Evolutionary conservation across 2,113 vertebrate genomes (phyloP), one percentile per base, ranked within the genome.

Genomic region (Oenanthe oenanthe): DNA sequence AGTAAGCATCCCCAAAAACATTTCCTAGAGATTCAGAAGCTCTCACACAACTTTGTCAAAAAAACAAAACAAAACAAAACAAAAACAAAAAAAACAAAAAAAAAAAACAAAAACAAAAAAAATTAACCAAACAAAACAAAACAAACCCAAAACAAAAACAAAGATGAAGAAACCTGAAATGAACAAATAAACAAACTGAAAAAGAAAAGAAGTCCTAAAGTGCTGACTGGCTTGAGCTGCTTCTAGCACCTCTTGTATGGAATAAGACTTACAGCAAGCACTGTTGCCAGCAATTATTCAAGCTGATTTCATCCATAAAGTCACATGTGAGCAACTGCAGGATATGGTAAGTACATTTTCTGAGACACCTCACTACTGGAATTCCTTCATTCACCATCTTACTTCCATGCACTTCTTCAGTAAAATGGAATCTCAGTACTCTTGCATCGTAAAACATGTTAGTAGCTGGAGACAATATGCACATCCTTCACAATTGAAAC

Each of bases 201-300:
- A 88, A 75, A 58, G 34, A 58, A 45, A 28, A 34, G 17, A 67
- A 19, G n/a, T 92, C 63, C 97, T 98, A 98, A 98, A 98, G 98
- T 98, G 98, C 97, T 94, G 97, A 96, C 96, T 96, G 97, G 96
- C 93, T 95, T 86, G 96, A 98, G 94, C 91, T 92, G 91, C 92
- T 89, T 96, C 96, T 95, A 98, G 97, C 97, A 98, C 97, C 97
- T 97, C 94, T 93, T 93, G 97, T 97, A 84, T 48, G 91, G 91
- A 94, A 89, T 93, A 96, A 96, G 75, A 94, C 80, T 94, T 96
- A 94, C 74, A 95, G 87, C 93, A 96, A 95, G 89, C 94, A 96
- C 96, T 93, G 88, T 86, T 93, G 91, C 93, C 93, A 97, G 96
- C 88, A 83, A 90, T 95, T 77, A 77, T 89, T 97, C 91, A 97